Evolutionary conservation across 2,113 vertebrate genomes (phyloP).

Genomic region (Phaethornis superciliosus): DNA sequence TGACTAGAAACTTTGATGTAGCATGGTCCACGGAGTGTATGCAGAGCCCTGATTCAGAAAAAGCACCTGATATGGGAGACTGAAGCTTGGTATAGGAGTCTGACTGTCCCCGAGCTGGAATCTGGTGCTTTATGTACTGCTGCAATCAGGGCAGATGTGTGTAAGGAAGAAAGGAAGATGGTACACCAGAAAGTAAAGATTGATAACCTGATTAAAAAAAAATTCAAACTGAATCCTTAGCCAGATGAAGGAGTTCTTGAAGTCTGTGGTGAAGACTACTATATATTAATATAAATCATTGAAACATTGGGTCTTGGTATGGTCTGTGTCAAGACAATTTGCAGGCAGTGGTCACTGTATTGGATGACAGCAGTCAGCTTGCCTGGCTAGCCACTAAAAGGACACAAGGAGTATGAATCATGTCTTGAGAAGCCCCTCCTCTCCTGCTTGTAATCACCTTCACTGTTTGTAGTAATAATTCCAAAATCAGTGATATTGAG

Average conservation of each 20-base stretch:
- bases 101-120: conserved; percentile 59
- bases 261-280: background rate
- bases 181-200: conserved; percentile 58
- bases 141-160: conserved; percentile 48
- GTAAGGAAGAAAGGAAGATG: conserved; percentile 29
- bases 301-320: background rate
- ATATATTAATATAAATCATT: background rate
- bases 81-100: background rate
- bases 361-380: background rate
- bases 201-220: conserved; percentile 1
- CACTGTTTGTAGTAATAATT: background rate
- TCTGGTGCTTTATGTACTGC: conserved; percentile 66
- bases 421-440: background rate
- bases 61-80: background rate
- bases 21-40: background rate
- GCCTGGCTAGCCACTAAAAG: background rate
- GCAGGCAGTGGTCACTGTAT: background rate
- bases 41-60: background rate
- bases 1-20: conserved; percentile 3
- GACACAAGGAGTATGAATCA: background rate
- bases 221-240: background rate
- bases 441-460: background rate
- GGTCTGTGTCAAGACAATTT: background rate
- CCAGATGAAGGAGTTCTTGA: background rate
- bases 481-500: background rate